These are phyloP conservation scores for Drosophila mayri DNA, from an alignment of 1,140 invertebrate genomes.

Conservation along the genomic window DNA sequence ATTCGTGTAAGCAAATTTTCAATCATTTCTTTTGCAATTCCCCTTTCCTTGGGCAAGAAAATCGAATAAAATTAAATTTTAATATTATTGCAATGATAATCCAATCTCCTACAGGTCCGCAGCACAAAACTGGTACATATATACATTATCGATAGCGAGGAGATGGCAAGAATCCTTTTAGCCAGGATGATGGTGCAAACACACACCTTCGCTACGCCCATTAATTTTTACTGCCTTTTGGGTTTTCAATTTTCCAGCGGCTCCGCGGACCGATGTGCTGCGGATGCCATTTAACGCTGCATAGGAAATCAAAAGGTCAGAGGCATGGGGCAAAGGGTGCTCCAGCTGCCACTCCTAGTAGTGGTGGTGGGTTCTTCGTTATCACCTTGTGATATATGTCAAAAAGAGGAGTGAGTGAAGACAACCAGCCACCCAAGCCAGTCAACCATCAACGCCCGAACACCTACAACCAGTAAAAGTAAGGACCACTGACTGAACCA, in stretches of 20 bases:
- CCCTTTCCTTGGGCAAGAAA: not conserved
- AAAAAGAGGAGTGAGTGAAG: constrained; percentile 17
- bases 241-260: constrained; percentile 73
- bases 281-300: constrained; percentile 73
- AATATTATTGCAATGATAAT: constrained; percentile 7
- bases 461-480: constrained; percentile 3
- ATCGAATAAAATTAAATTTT: constrained; percentile 14
- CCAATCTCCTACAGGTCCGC: constrained; percentile 2
- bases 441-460: not conserved
- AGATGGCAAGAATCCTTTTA: not conserved
- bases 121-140: not conserved
- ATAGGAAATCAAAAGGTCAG: constrained; percentile 80
- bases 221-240: constrained; percentile 79
- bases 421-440: not conserved
- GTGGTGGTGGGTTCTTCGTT: constrained; percentile 11
- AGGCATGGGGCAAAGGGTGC: constrained; percentile 26
- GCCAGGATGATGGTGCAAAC: constrained; percentile 37
- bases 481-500: constrained; percentile 34
- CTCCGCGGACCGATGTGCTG: constrained; percentile 14
- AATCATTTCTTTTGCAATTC: not conserved
- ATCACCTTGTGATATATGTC: constrained; percentile 70
- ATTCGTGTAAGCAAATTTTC: not conserved
- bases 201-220: constrained; percentile 75
- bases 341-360: too few species aligned
- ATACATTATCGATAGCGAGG: constrained; percentile 22